phyloP scores from a whole-genome alignment of 2,888 invertebrate species.

The Clostera curtula region DNA sequence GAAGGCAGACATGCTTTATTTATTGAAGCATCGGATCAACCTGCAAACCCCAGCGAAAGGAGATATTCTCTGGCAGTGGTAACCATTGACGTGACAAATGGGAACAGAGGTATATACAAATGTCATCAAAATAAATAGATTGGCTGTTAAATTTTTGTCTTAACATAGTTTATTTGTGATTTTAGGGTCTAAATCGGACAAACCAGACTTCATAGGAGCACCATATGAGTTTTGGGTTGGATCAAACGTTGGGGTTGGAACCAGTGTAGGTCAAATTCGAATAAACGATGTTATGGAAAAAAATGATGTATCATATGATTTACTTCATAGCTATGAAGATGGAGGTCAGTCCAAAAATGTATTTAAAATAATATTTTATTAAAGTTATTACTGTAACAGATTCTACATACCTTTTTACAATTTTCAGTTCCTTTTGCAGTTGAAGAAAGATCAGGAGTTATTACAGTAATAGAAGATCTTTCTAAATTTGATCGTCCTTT shows the following conservation, averaged over 20 bases:
- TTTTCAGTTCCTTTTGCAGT: conserved; percentile 91
- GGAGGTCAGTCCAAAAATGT: conserved; percentile 76
- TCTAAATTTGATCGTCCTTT: conserved; percentile 78
- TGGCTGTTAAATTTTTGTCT: no score
- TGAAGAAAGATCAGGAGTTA: conserved; percentile 90
- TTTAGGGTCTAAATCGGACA: conserved; percentile 68
- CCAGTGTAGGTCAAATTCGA: conserved; percentile 89
- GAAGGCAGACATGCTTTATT: conserved; percentile 86
- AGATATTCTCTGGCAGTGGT: conserved; percentile 90
- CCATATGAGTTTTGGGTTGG: conserved; percentile 95
- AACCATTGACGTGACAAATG: conserved; percentile 82
- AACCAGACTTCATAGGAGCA: conserved; percentile 87
- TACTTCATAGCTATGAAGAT: conserved; percentile 88
- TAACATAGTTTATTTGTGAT: conserved; percentile 1
- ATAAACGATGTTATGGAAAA: conserved; percentile 82
- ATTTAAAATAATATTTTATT: neutral
- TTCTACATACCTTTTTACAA: neutral
- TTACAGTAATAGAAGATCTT: conserved; percentile 87
- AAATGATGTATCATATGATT: conserved; percentile 82
- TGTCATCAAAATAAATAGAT: neutral
- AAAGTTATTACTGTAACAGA: neutral
- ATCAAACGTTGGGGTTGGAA: conserved; percentile 87
- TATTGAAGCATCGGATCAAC: conserved; percentile 89
- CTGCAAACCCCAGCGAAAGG: conserved; percentile 87
- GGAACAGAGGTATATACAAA: conserved; percentile 58